These are phyloP conservation scores for Drosophila tanythrix DNA, from an alignment of 2,888 invertebrate species.

Conservation along the genomic window DNA sequence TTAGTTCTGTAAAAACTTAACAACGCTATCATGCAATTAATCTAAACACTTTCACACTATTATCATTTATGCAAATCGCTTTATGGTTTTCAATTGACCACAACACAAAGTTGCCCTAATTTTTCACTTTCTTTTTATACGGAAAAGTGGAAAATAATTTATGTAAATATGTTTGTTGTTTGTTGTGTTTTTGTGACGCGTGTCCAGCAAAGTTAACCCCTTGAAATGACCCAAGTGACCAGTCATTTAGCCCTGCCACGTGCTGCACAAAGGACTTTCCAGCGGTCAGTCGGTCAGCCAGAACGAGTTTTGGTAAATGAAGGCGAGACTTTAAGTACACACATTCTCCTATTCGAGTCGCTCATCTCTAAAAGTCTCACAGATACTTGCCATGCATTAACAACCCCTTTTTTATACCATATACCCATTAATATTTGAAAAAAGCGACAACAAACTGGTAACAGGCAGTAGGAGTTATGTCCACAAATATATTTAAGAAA, in stretches of 20 bases:
- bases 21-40: slow-evolving; percentile 59
- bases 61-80: slow-evolving; percentile 51
- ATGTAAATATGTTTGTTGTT: slow-evolving; percentile 45
- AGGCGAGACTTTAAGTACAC: neutral
- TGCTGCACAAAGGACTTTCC: slow-evolving; percentile 58
- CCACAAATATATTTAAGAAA: neutral
- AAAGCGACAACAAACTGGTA: neutral
- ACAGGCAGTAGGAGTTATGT: neutral
- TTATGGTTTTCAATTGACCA: slow-evolving; percentile 52
- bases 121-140: slow-evolving; percentile 10
- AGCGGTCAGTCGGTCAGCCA: slow-evolving; percentile 56
- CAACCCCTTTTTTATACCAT: slow-evolving; percentile 64
- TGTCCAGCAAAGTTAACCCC: slow-evolving; percentile 63
- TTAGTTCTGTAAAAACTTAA: slow-evolving; percentile 16
- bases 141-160: slow-evolving; percentile 49
- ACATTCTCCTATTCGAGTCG: neutral
- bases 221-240: slow-evolving; percentile 48
- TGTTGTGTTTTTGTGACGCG: slow-evolving; percentile 46
- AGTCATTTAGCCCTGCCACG: slow-evolving; percentile 60
- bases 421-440: neutral
- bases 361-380: slow-evolving; percentile 1
- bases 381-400: slow-evolving; percentile 14
- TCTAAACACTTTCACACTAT: slow-evolving; percentile 48
- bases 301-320: slow-evolving; percentile 17
- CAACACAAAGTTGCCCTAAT: slow-evolving; percentile 26